Base-by-base conservation (phyloP, 2,888 invertebrate species). In the Penaeus monodon region DNA sequence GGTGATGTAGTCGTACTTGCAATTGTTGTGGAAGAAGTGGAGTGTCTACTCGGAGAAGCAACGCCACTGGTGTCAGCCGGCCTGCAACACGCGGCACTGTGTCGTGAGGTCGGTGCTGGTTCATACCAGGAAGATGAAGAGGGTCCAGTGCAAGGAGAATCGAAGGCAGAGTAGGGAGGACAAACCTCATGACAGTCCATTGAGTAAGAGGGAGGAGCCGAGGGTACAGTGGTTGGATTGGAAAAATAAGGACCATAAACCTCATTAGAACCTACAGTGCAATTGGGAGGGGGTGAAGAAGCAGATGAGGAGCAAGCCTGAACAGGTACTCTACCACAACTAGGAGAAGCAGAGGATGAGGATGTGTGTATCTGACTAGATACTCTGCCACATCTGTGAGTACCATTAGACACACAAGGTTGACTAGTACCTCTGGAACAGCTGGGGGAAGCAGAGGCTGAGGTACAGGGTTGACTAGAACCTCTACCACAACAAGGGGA, bases 21-120 rank as follows among this genome's bases (percentile, higher is more conserved):
- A 29, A 57, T 82, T 29, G 82, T 33, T 38, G 77, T 87, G 79
- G 83, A 87, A 27, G 79, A 78, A 65, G 86, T 87, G 86, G 86
- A 87, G 76, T 83, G 86, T 87, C 86, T 83, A 79, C 86, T 87
- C 77, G 86, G 86, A 73, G 86, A 87, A 63, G 81, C 86, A 78
- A 87, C 44, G 44, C 65, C 83, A 68, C 86, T 87, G 38, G 78
- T 83, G 65, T 87, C 82, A 78, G 77, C 86, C 33, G 86, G 86
- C 86, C 86, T 87, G 86, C 70, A 87, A 87, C 79, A 87, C 86
- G 79, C 68, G 86, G 86, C 86, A 87, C 86, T 83, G 82, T 87
- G 86, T 77, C 86, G 86, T 87, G 86, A 87, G 86, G 79, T 83
- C 82, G 78, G 70, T 77, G 82, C 64, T 68, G 57, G 86, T 38